Percentiles rank a stretch among this genome's conserved stretches.
These are phyloP conservation scores for Aporophyla nigra DNA, from an alignment of 2,888 invertebrate species.

Conservation along the genomic window DNA sequence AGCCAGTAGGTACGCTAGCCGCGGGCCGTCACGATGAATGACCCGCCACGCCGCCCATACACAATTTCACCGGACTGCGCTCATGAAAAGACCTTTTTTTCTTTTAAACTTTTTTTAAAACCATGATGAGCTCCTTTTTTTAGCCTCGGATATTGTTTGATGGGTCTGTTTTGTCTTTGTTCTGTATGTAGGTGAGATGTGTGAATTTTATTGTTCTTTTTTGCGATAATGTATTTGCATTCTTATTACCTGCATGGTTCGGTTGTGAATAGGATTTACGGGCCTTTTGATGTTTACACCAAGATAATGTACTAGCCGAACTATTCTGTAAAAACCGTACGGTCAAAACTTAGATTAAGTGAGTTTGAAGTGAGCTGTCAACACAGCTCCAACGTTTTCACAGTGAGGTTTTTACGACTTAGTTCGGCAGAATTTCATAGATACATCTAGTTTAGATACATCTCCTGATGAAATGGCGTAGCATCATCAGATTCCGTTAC, in stretches of 20 bases:
- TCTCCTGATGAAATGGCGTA: no score
- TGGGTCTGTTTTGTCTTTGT: constrained; percentile 56
- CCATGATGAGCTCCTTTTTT: constrained; percentile 65
- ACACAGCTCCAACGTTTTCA: no score
- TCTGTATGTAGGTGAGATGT: constrained; percentile 52
- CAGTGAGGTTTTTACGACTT: no score
- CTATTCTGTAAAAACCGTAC: no score
- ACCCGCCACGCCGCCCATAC: constrained; percentile 83
- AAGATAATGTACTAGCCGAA: neutral
- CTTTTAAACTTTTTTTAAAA: constrained; percentile 66
- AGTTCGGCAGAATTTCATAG: no score
- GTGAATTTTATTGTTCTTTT: constrained; percentile 2
- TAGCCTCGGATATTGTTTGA: constrained; percentile 60
- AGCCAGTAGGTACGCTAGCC: constrained; percentile 84
- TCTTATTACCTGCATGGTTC: neutral
- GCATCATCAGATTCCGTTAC: no score
- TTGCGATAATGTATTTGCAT: neutral
- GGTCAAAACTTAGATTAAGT: no score
- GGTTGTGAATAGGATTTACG: neutral
- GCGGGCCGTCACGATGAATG: constrained; percentile 87
- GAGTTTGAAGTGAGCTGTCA: no score
- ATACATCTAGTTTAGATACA: no score
- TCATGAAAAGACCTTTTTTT: constrained; percentile 80
- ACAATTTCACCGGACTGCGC: constrained; percentile 77
- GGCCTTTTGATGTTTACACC: neutral